Percentiles rank a stretch among this genome's conserved stretches.
Evolutionary conservation across 2,888 invertebrate species (phyloP).

Genomic region (Pseudolycoriella hygida): DNA sequence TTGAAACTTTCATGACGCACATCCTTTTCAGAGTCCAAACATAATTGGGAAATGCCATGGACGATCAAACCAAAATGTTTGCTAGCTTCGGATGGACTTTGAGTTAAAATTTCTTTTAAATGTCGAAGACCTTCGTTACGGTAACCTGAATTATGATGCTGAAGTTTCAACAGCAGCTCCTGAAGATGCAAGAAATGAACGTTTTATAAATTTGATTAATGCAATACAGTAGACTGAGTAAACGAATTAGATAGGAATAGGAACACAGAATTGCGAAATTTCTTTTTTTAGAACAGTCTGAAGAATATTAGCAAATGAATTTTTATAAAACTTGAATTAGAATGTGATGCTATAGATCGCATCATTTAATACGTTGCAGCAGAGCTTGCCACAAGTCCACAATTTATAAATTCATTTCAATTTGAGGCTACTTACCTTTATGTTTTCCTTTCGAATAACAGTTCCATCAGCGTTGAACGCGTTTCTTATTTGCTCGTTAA

Average conservation of each 20-base stretch:
- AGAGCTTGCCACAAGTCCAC: too few relatives aligned
- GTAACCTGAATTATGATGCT: conserved; percentile 29
- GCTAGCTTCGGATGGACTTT: conserved; percentile 20
- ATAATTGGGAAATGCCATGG: conserved; percentile 46
- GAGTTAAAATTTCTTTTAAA: conserved; percentile 16
- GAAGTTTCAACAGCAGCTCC: conserved; percentile 30
- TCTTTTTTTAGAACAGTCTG: too few relatives aligned
- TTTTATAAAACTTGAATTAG: too few relatives aligned
- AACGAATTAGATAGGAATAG: too few relatives aligned
- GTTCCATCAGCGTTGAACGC: conserved; percentile 53
- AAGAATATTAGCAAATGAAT: too few relatives aligned
- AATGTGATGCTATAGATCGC: too few relatives aligned
- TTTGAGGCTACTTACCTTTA: conserved; percentile 15
- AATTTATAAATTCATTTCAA: too few relatives aligned
- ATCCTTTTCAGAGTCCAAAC: conserved; percentile 51
- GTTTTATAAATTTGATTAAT: too few relatives aligned
- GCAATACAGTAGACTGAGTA: too few relatives aligned
- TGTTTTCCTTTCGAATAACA: conserved; percentile 56
- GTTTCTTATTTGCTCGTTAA: conserved; percentile 51
- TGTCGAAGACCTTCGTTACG: conserved; percentile 21
- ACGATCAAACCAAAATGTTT: conserved; percentile 48
- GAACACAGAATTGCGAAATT: not conserved
- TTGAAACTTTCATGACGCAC: conserved; percentile 32
- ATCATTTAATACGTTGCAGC: too few relatives aligned
- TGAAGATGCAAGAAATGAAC: conserved; percentile 13